phyloP scores from a whole-genome alignment of 2,113 vertebrate genomes.

The Cephalophus harveyi region DNA sequence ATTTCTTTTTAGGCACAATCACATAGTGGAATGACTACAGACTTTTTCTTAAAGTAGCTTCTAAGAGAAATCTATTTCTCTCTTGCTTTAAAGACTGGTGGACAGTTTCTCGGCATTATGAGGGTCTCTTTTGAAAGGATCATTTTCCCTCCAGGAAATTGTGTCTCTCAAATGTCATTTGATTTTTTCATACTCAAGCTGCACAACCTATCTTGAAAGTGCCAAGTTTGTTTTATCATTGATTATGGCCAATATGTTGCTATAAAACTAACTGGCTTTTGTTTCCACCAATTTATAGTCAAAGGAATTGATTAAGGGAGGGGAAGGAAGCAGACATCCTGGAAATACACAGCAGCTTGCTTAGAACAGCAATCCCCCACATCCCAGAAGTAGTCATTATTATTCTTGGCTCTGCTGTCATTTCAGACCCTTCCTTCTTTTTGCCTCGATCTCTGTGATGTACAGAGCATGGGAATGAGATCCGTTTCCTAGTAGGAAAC shows the following conservation, averaged over 20 bases:
- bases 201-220: conserved; percentile 8
- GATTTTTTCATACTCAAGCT: not conserved
- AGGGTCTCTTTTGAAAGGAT: not conserved
- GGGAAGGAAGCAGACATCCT: not conserved
- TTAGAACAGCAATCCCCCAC: not conserved
- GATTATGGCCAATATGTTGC: not conserved
- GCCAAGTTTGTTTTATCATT: not conserved
- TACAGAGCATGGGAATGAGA: not conserved
- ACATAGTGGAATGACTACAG: not conserved
- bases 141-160: not conserved
- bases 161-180: not conserved
- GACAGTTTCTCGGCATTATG: not conserved
- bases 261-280: conserved; percentile 33
- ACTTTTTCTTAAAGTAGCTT: conserved; percentile 29
- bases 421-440: not conserved
- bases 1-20: conserved; percentile 1
- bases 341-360: not conserved
- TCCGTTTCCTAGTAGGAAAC: conserved; percentile 14
- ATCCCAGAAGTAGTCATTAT: not conserved
- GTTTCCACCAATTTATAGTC: conserved; percentile 1
- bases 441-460: not conserved
- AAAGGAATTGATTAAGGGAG: not conserved
- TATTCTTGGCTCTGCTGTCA: not conserved
- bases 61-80: conserved; percentile 25
- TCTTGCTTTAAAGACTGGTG: conserved; percentile 13